Percentiles rank a stretch among this genome's conserved stretches.
Evolutionary conservation across 2,113 vertebrate species (phyloP).

Genomic region (Microtus richardsoni): DNA sequence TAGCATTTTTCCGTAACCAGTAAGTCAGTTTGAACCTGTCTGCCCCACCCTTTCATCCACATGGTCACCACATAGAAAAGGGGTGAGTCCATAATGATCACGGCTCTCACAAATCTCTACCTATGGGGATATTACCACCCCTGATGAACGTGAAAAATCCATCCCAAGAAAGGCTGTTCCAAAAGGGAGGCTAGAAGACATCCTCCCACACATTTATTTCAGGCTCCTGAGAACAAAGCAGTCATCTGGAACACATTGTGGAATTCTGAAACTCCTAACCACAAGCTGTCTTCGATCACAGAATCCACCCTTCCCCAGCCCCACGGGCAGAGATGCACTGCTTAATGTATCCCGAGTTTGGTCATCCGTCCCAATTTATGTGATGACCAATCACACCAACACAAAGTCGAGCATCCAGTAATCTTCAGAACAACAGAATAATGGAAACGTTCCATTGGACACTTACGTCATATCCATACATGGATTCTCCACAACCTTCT

Average conservation of each 20-base stretch:
- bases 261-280: not conserved
- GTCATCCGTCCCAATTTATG: not conserved
- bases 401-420: not conserved
- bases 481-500: not conserved
- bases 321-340: not conserved
- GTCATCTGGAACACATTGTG: not conserved
- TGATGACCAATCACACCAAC: not conserved
- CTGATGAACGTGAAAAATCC: not conserved
- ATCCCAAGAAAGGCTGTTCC: conserved; percentile 2
- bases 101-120: not conserved
- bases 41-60: not conserved
- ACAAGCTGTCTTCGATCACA: not conserved
- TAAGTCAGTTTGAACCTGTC: not conserved
- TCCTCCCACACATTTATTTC: conserved; percentile 36
- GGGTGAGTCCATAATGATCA: not conserved
- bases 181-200: not conserved
- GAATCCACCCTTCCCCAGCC: not conserved
- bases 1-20: not conserved
- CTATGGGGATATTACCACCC: not conserved
- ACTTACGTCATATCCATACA: not conserved
- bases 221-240: not conserved
- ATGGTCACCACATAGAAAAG: not conserved
- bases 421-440: not conserved
- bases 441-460: not conserved
- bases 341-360: not conserved